Evolutionary conservation across 2,113 vertebrate species (phyloP).

Genomic region (Phoenicopterus ruber): DNA sequence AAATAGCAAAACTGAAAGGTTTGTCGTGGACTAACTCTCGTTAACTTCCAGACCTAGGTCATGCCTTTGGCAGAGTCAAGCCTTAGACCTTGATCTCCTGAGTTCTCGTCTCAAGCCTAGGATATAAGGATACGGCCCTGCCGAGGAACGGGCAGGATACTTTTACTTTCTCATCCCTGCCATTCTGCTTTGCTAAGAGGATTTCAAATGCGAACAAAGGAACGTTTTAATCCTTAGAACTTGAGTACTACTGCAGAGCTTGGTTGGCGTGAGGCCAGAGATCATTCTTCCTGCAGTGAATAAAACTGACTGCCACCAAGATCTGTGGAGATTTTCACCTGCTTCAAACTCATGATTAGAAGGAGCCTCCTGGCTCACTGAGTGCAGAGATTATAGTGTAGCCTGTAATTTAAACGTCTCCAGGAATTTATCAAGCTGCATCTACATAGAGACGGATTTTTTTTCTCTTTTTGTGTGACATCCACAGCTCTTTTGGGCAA

Average conservation of each 20-base stretch:
- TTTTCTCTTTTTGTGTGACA: neutral
- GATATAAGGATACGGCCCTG: neutral
- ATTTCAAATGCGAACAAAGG: neutral
- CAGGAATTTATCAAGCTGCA: neutral
- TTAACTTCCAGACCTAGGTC: neutral
- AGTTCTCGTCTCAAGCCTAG: neutral
- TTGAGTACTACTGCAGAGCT: neutral
- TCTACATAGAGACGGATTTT: neutral
- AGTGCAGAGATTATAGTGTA: neutral
- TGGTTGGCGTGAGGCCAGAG: neutral
- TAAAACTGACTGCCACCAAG: neutral
- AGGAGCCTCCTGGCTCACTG: neutral
- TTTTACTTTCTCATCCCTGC: neutral
- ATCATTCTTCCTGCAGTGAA: neutral
- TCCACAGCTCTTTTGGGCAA: neutral
- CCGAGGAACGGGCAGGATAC: fast-evolving
- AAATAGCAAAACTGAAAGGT: neutral
- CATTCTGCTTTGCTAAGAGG: neutral
- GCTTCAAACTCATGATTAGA: neutral
- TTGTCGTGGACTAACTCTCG: neutral
- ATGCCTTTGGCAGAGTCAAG: neutral
- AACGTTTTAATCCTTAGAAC: neutral
- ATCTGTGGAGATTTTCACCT: neutral
- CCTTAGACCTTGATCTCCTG: neutral
- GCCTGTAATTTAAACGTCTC: neutral